A percentile compares a stretch with the other conserved stretches of the same genome.
Evolutionary conservation across 2,113 vertebrate species (phyloP).

Genomic region (Podilymbus podiceps): DNA sequence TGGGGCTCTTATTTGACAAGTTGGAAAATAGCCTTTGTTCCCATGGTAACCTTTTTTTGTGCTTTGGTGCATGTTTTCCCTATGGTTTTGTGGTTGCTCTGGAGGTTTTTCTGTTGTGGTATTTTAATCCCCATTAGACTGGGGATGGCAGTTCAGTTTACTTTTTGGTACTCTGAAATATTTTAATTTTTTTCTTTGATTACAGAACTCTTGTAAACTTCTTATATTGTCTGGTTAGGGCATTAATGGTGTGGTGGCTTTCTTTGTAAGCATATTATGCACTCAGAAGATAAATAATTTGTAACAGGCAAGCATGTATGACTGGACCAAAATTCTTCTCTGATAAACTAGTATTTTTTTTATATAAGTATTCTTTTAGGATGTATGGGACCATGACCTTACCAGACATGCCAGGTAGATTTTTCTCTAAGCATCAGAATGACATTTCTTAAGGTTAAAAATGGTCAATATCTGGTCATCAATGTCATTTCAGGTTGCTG

Average conservation of each 20-base stretch:
- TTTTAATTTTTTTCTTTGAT: not conserved
- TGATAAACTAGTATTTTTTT: not conserved
- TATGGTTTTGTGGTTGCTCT: conserved; percentile 60
- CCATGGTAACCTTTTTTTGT: conserved; percentile 66
- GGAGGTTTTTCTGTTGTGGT: conserved; percentile 50
- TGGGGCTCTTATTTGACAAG: conserved; percentile 63
- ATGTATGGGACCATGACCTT: not conserved
- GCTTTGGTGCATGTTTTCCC: conserved; percentile 50
- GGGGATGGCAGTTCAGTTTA: not conserved
- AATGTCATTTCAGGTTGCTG: not conserved
- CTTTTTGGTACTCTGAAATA: conserved; percentile 7
- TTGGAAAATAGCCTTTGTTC: conserved; percentile 63
- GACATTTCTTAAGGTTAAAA: not conserved
- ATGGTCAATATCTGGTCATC: not conserved
- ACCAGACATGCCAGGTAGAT: not conserved
- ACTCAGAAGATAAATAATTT: not conserved
- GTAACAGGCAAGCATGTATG: not conserved
- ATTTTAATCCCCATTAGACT: conserved; percentile 38
- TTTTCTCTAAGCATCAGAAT: not conserved
- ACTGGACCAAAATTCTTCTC: not conserved
- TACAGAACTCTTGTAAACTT: conserved; percentile 12
- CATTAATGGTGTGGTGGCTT: not conserved
- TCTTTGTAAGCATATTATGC: not conserved
- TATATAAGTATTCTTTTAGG: not conserved
- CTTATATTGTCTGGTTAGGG: not conserved